A percentile compares a stretch with the other conserved stretches of the same genome.
Conservation (phyloP, 1,140 invertebrate genomes). For the Matsumurasca onukii region DNA sequence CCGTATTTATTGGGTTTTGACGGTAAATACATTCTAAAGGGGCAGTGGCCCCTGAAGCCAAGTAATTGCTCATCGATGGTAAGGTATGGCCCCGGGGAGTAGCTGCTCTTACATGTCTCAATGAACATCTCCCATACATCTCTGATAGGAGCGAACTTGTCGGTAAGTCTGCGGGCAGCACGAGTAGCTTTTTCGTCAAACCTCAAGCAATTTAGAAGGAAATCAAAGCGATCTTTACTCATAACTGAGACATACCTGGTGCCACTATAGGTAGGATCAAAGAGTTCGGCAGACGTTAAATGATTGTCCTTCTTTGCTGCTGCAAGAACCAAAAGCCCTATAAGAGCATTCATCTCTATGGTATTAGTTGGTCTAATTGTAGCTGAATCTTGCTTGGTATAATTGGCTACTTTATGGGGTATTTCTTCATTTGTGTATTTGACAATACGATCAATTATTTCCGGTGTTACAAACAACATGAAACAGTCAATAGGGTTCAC, state of each 20-base stretch:
- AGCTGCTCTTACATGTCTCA: slow-evolving; percentile 23
- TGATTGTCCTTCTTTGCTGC: slow-evolving; percentile 32
- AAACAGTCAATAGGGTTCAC: slow-evolving; percentile 29
- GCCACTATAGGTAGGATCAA: slow-evolving; percentile 31
- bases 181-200: slow-evolving; percentile 40
- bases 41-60: slow-evolving; percentile 44
- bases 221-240: slow-evolving; percentile 37
- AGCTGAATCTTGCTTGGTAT: slow-evolving; percentile 8
- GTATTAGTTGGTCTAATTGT: slow-evolving; percentile 27
- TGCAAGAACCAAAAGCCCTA: slow-evolving; percentile 28
- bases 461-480: slow-evolving; percentile 24
- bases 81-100: slow-evolving; percentile 29
- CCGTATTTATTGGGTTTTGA: slow-evolving; percentile 45
- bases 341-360: slow-evolving; percentile 26
- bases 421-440: slow-evolving; percentile 31
- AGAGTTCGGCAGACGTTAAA: slow-evolving; percentile 31
- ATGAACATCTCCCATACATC: slow-evolving; percentile 38
- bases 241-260: slow-evolving; percentile 38
- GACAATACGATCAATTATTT: slow-evolving; percentile 29
- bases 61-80: slow-evolving; percentile 35
- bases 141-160: slow-evolving; percentile 39
- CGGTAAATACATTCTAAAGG: slow-evolving; percentile 51
- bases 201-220: slow-evolving; percentile 33
- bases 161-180: slow-evolving; percentile 30
- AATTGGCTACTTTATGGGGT: slow-evolving; percentile 12